Evolutionary conservation across 2,797 vertebrate species (phyloP), one percentile per base, ranked within the genome.

Genomic region (Oryzias dopingdopingensis): DNA sequence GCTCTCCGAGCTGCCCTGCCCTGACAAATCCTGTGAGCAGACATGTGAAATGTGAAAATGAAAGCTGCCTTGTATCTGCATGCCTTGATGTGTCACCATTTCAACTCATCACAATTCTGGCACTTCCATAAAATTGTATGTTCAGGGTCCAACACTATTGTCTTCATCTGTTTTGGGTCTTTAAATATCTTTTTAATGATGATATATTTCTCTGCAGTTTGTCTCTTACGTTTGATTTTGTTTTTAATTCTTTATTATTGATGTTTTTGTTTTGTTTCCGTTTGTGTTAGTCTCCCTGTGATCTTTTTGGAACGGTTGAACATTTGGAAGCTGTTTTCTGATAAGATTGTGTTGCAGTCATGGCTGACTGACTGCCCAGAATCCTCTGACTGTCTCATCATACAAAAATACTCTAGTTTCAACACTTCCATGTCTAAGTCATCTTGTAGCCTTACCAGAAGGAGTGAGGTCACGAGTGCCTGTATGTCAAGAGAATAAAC

Each of bases 41-140:
- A 73, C 1, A 32, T 70, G 63, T 69, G 43, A 71, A 71, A 76
- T 67, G 65, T 72, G 65, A 74, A 83, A 68, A 79, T 70, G 32
- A 72, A 77, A 73, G 46, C 46, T 37, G 65, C 49, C 23, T 32
- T 14, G 23, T 22, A 14, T 50, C 51, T 42, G 66, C 66, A 61
- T 42, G 47, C 42, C 20, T 59, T 4, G 12, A 24, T 59, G 63
- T 76, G 51, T 72, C 65, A 66, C 59, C 58, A 16, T 8, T 13
- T 51, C 29, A 42, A 7, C 17, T 46, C 47, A n/a, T 57, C 23
- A 61, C 20, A 49, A 49, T 14, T 47, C 5, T 42, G 26, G 42
- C 6, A 37, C 17, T 15, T 78, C 26, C 26, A 26, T 26, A 50
- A 4, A n/a, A 53, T 49, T 50, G 17, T 18, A 22, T 42, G 41